phyloP scores from a whole-genome alignment of 2,113 vertebrate genomes.

The Tupaia chinensis region DNA sequence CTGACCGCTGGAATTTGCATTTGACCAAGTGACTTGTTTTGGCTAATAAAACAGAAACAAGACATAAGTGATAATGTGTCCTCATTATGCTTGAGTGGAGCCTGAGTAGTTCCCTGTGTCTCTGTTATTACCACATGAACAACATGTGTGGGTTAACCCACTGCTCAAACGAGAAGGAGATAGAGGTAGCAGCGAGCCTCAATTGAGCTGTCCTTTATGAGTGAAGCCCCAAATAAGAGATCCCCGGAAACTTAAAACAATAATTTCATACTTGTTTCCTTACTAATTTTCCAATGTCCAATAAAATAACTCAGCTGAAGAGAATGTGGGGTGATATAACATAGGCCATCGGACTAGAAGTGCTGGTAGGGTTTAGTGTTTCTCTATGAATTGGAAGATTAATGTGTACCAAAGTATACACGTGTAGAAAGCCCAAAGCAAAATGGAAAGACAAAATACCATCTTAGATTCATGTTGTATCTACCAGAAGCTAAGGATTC shows the following conservation, averaged over 20 bases:
- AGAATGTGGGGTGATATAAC: not conserved
- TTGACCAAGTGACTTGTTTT: not conserved
- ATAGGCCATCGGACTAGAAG: not conserved
- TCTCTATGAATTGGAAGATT: not conserved
- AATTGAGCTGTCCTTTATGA: not conserved
- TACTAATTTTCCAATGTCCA: not conserved
- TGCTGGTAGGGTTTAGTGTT: not conserved
- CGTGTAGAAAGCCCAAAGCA: not conserved
- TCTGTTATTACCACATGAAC: not conserved
- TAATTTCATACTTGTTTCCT: not conserved
- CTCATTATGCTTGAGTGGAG: not conserved
- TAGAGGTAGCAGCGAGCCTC: rapidly evolving
- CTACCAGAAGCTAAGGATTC: not conserved
- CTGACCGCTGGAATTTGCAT: not conserved
- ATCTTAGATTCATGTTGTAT: not conserved
- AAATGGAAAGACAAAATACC: not conserved
- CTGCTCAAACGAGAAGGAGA: not conserved
- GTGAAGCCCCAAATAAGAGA: not conserved
- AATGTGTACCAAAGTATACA: not conserved
- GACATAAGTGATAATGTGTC: not conserved
- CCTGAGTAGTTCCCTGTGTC: not conserved
- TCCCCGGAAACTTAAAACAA: not conserved
- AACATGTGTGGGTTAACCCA: not conserved
- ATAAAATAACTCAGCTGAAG: not conserved
- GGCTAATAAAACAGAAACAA: not conserved